Base-by-base conservation (phyloP, 1,140 invertebrate genomes). In the Diorhabda carinulata region DNA sequence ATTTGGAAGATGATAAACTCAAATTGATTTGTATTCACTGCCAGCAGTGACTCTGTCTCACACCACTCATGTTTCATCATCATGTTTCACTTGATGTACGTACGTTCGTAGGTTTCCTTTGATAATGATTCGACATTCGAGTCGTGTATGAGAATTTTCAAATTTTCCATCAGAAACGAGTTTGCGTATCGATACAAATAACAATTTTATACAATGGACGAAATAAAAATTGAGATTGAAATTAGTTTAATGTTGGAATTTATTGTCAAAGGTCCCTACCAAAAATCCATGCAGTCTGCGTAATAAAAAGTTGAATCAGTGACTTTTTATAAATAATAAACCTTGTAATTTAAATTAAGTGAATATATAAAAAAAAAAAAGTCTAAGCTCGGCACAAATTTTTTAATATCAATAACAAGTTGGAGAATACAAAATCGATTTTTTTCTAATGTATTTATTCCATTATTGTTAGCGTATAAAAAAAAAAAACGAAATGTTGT, bases 31-130 rank as follows among this genome's bases (percentile, higher is more conserved):
- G 47, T 66, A 66, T 64, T 74, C 77, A 79, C 78, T 79, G 77
- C 77, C 77, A 76, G 70, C 75, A 76, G 76, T 78, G 78, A 75
- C 77, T 78, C 78, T 79, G 78, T 79, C 78, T 79, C 78, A 77
- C 67, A 70, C 63, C 68, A 68, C 66, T 71, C 73, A 73, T 72
- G 43, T 70, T 70, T 61, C 47, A 66, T 74, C 67, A 73, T 74
- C 72, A 71, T 71, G 68, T 67, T 58, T 70, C 68, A 74, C 66
- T 74, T 65, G 65, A 73, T 73, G 73, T 74, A 61, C 71, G 73
- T 74, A 61, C 63, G 6, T 65, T 42, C 47, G 47, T 52, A n/a
- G 47, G 47, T 4, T 8, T 52, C 4, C n/a, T 52, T 52, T 52
- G 3, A 52, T 25, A 25, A 25, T 25, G 2, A 25, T 1, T 25